These are phyloP conservation scores for Caenorhabditis sp. DNA, from an alignment of 2,888 invertebrate genomes.

Conservation along the genomic window DNA sequence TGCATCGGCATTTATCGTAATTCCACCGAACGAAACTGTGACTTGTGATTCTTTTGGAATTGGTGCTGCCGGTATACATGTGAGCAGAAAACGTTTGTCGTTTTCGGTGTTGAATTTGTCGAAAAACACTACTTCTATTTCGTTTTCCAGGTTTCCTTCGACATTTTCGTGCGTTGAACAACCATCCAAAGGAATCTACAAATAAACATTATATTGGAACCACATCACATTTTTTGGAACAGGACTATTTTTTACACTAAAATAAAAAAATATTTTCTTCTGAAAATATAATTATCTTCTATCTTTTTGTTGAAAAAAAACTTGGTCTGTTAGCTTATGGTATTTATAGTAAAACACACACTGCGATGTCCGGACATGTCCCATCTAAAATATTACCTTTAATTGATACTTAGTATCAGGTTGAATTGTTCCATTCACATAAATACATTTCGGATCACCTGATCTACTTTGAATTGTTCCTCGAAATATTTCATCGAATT, in stretches of 20 bases:
- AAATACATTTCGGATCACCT: constrained; percentile 68
- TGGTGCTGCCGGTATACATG: constrained; percentile 61
- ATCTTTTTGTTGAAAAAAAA: no score
- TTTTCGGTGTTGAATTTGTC: constrained; percentile 39
- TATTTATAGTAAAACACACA: no score
- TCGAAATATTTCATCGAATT: constrained; percentile 63
- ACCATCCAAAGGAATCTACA: constrained; percentile 64
- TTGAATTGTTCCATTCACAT: constrained; percentile 67
- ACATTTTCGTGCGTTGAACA: constrained; percentile 64
- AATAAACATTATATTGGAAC: neutral
- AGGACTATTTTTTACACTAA: no score
- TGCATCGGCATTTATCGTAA: constrained; percentile 61
- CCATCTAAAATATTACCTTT: constrained; percentile 63
- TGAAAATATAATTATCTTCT: no score
- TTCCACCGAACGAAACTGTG: constrained; percentile 68
- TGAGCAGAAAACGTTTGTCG: constrained; percentile 64
- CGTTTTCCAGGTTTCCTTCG: constrained; percentile 68
- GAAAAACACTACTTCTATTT: constrained; percentile 61
- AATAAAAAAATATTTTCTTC: no score
- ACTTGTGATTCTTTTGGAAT: constrained; percentile 55
- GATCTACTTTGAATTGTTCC: constrained; percentile 67
- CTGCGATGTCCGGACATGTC: no score
- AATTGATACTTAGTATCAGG: constrained; percentile 60
- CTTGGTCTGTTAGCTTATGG: no score
- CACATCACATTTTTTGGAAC: neutral